phyloP scores from a whole-genome alignment of 2,797 vertebrate species.

The Sciaenops ocellatus region DNA sequence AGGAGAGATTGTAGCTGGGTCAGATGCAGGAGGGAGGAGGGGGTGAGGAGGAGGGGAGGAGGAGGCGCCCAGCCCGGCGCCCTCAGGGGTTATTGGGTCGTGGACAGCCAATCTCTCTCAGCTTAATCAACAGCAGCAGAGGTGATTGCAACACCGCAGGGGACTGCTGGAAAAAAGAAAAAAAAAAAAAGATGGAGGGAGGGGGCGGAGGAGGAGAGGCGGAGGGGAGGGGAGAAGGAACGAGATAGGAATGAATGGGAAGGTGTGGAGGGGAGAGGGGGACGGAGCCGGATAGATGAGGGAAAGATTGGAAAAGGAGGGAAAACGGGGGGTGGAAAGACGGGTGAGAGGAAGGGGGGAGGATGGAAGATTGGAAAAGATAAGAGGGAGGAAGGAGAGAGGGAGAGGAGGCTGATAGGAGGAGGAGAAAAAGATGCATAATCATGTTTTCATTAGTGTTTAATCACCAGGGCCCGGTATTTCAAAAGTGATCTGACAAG shows the following conservation, averaged over 20 bases:
- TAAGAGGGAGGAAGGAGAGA: constrained; percentile 18
- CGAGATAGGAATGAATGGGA: constrained; percentile 58
- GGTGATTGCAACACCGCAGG: constrained; percentile 79
- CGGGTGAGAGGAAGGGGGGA: not conserved
- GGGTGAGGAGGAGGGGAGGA: not conserved
- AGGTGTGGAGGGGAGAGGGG: constrained; percentile 15
- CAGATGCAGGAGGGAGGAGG: constrained; percentile 34
- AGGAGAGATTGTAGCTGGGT: constrained; percentile 66
- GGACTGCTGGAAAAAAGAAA: constrained; percentile 72
- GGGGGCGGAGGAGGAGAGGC: not conserved
- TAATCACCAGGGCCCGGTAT: too few species aligned
- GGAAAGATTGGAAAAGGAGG: constrained; percentile 61
- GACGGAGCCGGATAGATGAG: constrained; percentile 34
- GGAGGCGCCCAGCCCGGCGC: constrained; percentile 37
- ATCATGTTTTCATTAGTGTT: too few species aligned
- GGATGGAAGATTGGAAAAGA: constrained; percentile 37
- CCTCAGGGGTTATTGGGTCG: constrained; percentile 83
- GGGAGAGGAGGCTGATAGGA: not conserved
- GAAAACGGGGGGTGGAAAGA: constrained; percentile 31
- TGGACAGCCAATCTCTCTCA: constrained; percentile 85
- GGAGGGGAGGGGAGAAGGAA: constrained; percentile 12
- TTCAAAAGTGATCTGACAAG: too few species aligned
- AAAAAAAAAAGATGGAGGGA: constrained; percentile 45
- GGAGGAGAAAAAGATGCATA: not conserved
- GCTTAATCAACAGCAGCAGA: constrained; percentile 85